Conservation (phyloP, 1,140 invertebrate species). For the Propsilocerus akamusi region DNA sequence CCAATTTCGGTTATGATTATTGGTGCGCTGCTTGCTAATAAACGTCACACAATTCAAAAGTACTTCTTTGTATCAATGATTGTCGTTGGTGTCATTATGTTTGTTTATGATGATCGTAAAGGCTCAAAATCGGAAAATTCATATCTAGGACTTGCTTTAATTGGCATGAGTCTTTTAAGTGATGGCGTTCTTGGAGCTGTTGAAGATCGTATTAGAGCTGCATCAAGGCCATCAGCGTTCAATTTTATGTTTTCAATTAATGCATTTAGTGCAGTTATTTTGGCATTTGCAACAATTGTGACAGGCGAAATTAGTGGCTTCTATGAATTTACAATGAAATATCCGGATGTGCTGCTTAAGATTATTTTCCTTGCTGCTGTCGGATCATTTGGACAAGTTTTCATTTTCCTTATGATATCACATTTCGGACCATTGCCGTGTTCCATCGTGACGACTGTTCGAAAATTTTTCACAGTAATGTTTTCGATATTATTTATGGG, state of each 20-base stretch:
- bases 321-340: background rate
- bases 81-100: conserved; percentile 47
- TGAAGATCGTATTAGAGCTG: background rate
- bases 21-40: conserved; percentile 5
- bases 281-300: background rate
- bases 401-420: conserved; percentile 6
- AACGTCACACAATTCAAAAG: conserved; percentile 38
- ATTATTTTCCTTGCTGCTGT: conserved; percentile 25
- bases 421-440: conserved; percentile 5
- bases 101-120: conserved; percentile 41
- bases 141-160: background rate
- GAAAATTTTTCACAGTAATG: conserved; percentile 7
- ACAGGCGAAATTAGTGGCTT: background rate
- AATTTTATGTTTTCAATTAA: background rate
- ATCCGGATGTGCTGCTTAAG: background rate
- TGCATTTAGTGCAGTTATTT: background rate
- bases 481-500: conserved; percentile 6
- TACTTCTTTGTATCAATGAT: conserved; percentile 51
- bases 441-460: background rate
- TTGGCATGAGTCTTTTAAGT: background rate
- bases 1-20: background rate
- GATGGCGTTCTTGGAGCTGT: background rate
- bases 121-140: background rate
- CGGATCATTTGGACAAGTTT: conserved; percentile 5
- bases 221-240: background rate